Evolutionary conservation across 2,888 invertebrate genomes (phyloP), one percentile per base, ranked within the genome.

Genomic region (Seira musarum): DNA sequence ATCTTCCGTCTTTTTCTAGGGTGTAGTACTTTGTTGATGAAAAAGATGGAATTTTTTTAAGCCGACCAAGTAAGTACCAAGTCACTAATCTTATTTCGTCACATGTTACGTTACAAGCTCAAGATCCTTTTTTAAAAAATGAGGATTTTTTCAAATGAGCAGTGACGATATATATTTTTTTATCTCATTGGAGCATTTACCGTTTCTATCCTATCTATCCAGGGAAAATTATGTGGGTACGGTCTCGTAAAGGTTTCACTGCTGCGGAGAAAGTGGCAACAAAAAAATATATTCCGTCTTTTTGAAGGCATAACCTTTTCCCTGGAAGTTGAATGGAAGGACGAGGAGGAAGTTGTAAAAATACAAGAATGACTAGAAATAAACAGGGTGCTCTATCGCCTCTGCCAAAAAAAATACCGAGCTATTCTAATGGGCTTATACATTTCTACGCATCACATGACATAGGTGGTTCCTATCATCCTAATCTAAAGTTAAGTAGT

Each of bases 261-360:
- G 17, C 57, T 8, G 57, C 17, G 5, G 40, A 40, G 40, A 40
- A 40, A n/a, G 17, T 57, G 57, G n/a, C 57, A 57, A 57, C 6
- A 57, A 8, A 13, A 40, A n/a, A 57, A 17, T n/a, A n/a, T n/a
- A 57, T 57, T n/a, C 40, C 6, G 6, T 40, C 40, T 40, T n/a
- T n/a, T n/a, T n/a, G n/a, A n/a, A n/a, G 40, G 57, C 5, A n/a
- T 57, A 57, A 57, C 17, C 17, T 57, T 57, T 57, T 40, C 40
- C n/a, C 13, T 40, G 40, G 40, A 13, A 40, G 40, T 40, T 8
- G 57, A 57, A 57, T 15, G 57, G 57, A 57, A 6, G n/a, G 57
- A 57, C 15, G n/a, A n/a, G n/a, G n/a, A 57, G 17, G 17, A 57
- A 57, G 57, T 57, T 57, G 57, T 57, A 57, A 57, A 57, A 57